Conservation (phyloP, 2,888 invertebrate species). For the Phrixothrix hirtus region DNA sequence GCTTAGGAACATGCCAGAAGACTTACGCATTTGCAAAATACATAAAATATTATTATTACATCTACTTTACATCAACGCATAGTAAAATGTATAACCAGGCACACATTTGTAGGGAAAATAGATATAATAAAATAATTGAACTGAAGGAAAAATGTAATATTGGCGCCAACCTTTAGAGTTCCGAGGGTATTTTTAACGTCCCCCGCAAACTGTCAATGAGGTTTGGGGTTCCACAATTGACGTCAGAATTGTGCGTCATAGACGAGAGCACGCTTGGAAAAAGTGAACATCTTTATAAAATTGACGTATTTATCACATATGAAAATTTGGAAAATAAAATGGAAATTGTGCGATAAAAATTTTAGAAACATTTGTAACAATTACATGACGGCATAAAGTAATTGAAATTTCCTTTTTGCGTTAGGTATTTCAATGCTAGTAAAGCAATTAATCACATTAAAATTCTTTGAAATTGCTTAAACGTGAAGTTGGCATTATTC, state of each 20-base stretch:
- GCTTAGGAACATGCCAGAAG: too few species aligned
- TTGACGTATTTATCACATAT: conserved; percentile 31
- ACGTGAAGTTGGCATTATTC: too few species aligned
- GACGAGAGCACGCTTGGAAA: conserved; percentile 34
- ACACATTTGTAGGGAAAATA: not conserved
- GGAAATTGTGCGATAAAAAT: too few species aligned
- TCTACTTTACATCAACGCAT: too few species aligned
- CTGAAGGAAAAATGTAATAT: conserved; percentile 26
- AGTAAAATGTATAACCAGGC: not conserved
- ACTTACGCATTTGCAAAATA: too few species aligned
- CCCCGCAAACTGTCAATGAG: conserved; percentile 25
- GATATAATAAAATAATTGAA: not conserved
- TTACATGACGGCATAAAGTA: too few species aligned
- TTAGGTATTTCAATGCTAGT: too few species aligned
- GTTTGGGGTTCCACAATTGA: conserved; percentile 37
- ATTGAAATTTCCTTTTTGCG: too few species aligned
- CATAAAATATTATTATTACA: too few species aligned
- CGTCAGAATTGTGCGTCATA: conserved; percentile 42
- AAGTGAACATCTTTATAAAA: conserved; percentile 31
- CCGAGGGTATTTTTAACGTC: conserved; percentile 20
- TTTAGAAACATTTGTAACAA: too few species aligned
- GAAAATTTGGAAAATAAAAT: conserved; percentile 24
- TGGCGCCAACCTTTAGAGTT: conserved; percentile 23
- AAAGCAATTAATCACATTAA: too few species aligned
- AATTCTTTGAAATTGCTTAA: too few species aligned